Percentiles rank a stretch among this genome's conserved stretches.
Evolutionary conservation across 2,888 invertebrate species (phyloP).

Genomic region (Melieria picta): DNA sequence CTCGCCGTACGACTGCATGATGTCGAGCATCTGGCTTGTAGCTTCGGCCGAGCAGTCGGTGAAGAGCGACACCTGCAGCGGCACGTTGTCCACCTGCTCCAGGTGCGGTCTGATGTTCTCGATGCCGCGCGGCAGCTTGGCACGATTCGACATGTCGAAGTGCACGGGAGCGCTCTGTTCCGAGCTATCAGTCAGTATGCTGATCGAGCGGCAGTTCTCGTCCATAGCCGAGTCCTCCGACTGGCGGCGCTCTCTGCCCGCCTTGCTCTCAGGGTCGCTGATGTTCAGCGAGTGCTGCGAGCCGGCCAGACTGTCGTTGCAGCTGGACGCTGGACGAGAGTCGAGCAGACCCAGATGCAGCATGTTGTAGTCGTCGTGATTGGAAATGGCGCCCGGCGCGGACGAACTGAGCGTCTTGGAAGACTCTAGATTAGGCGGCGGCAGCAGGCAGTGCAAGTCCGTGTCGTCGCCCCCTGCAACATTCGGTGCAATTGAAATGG

Average conservation of each 20-base stretch:
- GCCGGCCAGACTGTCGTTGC: constrained; percentile 45
- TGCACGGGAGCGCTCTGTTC: constrained; percentile 91
- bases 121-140: constrained; percentile 94
- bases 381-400: constrained; percentile 83
- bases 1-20: constrained; percentile 96
- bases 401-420: constrained; percentile 83
- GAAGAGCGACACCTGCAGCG: constrained; percentile 94
- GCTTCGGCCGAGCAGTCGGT: constrained; percentile 96
- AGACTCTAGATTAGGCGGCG: constrained; percentile 71
- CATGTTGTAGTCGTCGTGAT: constrained; percentile 60
- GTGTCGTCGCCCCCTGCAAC: constrained; percentile 47
- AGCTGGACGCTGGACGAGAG: constrained; percentile 36
- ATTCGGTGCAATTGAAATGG: constrained; percentile 43
- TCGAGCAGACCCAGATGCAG: constrained; percentile 40
- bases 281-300: constrained; percentile 48
- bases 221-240: constrained; percentile 70
- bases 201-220: constrained; percentile 81
- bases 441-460: constrained; percentile 60
- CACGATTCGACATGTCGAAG: constrained; percentile 92
- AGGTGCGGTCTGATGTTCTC: constrained; percentile 96
- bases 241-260: constrained; percentile 59
- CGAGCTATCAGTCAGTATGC: constrained; percentile 88
- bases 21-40: constrained; percentile 90
- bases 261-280: constrained; percentile 28
- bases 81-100: constrained; percentile 96